Base-by-base conservation (phyloP, 2,888 invertebrate species). In the Heliconius cydno region DNA sequence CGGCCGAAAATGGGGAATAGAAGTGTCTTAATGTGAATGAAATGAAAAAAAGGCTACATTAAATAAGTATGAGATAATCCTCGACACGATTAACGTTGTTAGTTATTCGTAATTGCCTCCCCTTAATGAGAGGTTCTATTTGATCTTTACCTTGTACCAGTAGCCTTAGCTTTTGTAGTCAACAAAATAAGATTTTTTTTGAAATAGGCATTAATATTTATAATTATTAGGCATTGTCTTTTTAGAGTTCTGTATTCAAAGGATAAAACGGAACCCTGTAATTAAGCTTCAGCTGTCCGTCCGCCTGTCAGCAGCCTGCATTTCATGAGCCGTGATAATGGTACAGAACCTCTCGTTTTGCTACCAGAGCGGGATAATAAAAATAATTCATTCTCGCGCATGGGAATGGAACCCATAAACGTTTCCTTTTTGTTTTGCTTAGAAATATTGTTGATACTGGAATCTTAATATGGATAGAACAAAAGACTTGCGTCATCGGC, bases 81-180 rank as follows among this genome's bases (percentile, higher is more conserved):
- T 30, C 30, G 30, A 75, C 46, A 65, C 13, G 30, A 28, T 28
- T 75, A 75, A 30, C 46, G 30, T 41, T 41, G 63, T 74, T 74
- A 38, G 63, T 65, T 60, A 46, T 28, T 75, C 22, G 7, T 75
- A 66, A 75, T 75, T 75, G 75, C n/a, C 22, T 28, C 66, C 66
- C 66, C 46, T 66, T 75, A 75, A 6, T 25, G 1, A 19, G 41
- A 28, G 6, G 30, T 41, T 46, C 70, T 73, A 30, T 63, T 60
- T 38, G 63, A 2, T n/a, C 28, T 38, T 41, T 65, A 75, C 22
- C 12, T 22, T 57, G 30, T 41, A 46, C 72, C 13, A 34, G 60
- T 28, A 75, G 65, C 41, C 65, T 28, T 22, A 28, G 7, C 30
- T 28, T 52, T 30, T 71, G 25, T 72, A 19, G 52, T n/a, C n/a